Base-by-base conservation (phyloP, 1,140 invertebrate genomes). In the Cepaea nemoralis region DNA sequence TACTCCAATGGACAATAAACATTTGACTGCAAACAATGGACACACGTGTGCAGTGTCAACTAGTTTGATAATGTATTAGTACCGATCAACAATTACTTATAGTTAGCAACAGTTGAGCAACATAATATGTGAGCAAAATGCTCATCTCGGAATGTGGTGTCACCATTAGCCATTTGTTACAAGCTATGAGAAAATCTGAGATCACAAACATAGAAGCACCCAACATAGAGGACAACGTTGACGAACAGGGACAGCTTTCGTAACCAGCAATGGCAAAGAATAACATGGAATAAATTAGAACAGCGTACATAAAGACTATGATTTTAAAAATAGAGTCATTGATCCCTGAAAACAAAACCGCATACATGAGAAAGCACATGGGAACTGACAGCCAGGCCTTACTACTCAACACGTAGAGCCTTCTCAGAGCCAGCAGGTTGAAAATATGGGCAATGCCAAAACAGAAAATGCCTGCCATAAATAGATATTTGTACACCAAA, bases 101-200 rank as follows among this genome's bases (percentile, higher is more conserved):
- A 63, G 50, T 77, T 6, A 79, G 77, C 1, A 79, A 42, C 27
- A 79, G 42, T 35, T 79, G 77, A 31, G 77, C 77, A 42, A 48
- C 3, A 31, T 79, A 79, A 69, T 79, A 79, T 19, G 77, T 79
- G 10, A 27, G 3, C 39, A 79, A n/a, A 69, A 79, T 79, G n/a
- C n/a, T 19, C 0, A 22, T 27, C 42, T 79, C 37, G 6, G 77
- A 16, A 8, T 33, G 33, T 1, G 42, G 42, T 19, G 37, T 22
- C 2, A 10, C 5, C 6, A 45, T 3, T 1, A 79, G 3, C 77
- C 77, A 79, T 35, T 31, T 67, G 33, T 69, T 69, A 24, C 27
- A 31, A 0, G 63, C 77, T 1, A 79, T 79, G 63, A 55, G 42
- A 48, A 79, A 79, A 37, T 79, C 77, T 8, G 77, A 79, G 6